Percentiles rank a stretch among this genome's conserved stretches.
These are phyloP conservation scores for Daubentonia madagascariensis DNA, from an alignment of 2,113 vertebrate species.

Conservation along the genomic window DNA sequence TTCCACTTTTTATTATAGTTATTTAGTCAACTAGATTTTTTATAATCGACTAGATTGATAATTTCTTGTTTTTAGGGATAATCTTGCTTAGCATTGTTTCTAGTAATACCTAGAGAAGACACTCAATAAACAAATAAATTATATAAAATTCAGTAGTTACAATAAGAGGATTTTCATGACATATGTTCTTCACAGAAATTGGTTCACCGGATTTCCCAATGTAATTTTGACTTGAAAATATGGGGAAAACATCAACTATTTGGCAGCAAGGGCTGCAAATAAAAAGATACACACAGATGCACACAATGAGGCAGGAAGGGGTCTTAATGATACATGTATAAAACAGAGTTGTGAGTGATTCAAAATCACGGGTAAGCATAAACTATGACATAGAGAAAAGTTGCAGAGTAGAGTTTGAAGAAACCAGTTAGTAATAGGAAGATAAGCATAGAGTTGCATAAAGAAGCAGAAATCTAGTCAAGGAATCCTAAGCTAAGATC, in stretches of 20 bases:
- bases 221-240: conserved; percentile 2
- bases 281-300: neutral
- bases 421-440: neutral
- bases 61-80: neutral
- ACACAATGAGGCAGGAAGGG: neutral
- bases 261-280: neutral
- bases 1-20: neutral
- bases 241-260: neutral
- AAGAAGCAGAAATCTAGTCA: neutral
- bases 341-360: neutral
- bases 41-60: neutral
- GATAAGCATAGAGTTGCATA: neutral
- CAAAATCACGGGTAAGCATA: neutral
- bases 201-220: neutral
- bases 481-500: neutral
- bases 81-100: neutral
- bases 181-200: neutral
- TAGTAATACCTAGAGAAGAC: neutral
- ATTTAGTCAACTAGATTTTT: conserved; percentile 7
- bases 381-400: neutral
- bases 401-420: neutral
- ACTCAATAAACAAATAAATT: neutral
- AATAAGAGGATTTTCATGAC: neutral
- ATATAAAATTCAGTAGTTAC: neutral
- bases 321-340: neutral